Evolutionary conservation across 2,113 vertebrate species (phyloP), one percentile per base, ranked within the genome.

Genomic region (Thamnaconus septentrionalis): DNA sequence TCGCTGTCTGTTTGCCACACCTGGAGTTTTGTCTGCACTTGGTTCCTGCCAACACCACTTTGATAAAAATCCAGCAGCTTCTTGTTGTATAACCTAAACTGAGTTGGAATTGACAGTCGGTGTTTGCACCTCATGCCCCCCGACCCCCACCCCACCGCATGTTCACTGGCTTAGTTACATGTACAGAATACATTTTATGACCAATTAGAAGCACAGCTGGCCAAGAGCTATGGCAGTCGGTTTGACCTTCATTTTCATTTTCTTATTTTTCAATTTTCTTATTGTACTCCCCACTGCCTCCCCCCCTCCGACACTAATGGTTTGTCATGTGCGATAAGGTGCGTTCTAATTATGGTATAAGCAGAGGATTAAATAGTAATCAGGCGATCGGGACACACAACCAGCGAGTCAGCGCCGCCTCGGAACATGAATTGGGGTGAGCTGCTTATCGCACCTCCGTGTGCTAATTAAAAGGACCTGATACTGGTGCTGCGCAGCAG

Each of bases 401-500:
- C 18, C 18, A 31, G 18, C 18, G 18, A 31, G 18, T 31, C 18
- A 31, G 18, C 18, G 7, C 11, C 50, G 44, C 45, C 59, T 73
- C 62, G 66, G 64, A 70, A 59, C 31, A 48, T 3, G 4, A 5
- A 55, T 31, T 31, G 18, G 18, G 18, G 49, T 18, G 3, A 10
- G n/a, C 4, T 58, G 40, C 56, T 53, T 60, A 54, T 61, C 59
- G 0, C 5, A 61, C 60, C 56, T 60, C 51, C n/a, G 12, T 31
- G 46, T 10, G 12, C 66, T 62, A 68, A 78, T 75, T 64, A 69
- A 73, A 67, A 59, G 52, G 59, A 46, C 54, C 53, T 67, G 42
- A 62, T 62, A 41, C 70, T 59, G 53, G 46, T 53, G 48, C 31
- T 0, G 2, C 7, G 40, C n/a, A 52, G 69, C 5, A 1, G 46